These are phyloP conservation scores for Colinus virginianus DNA, from an alignment of 2,113 vertebrate genomes.

Conservation along the genomic window DNA sequence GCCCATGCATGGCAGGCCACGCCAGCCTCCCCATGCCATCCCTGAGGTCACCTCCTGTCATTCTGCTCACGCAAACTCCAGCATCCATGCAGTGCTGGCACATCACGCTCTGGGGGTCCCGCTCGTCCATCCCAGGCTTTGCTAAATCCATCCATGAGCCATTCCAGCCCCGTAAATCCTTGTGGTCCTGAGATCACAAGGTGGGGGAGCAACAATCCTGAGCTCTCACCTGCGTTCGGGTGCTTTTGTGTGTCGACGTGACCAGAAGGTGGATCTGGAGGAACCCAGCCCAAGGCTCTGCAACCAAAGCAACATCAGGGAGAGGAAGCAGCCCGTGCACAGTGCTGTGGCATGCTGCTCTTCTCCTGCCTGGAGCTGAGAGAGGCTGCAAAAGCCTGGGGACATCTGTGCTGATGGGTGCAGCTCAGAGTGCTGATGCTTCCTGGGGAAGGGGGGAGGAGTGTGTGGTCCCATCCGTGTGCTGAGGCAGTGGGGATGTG, in stretches of 20 bases:
- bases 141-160: constrained; percentile 57
- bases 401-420: not conserved
- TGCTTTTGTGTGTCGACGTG: not conserved
- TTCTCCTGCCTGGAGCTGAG: not conserved
- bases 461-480: not conserved
- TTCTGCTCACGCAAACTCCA: not conserved
- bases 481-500: accelerated
- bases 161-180: not conserved
- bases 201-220: not conserved
- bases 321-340: not conserved
- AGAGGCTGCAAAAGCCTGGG: not conserved
- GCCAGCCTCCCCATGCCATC: not conserved
- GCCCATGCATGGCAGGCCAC: constrained; percentile 50
- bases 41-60: constrained; percentile 30
- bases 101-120: not conserved
- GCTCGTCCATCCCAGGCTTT: constrained; percentile 54
- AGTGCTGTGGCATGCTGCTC: not conserved
- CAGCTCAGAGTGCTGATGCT: not conserved
- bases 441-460: accelerated
- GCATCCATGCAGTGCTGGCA: not conserved
- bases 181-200: not conserved
- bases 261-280: not conserved
- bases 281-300: not conserved
- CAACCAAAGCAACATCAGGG: not conserved
- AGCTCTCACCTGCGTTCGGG: not conserved